Conservation (phyloP, 2,797 vertebrate genomes). For the Chanos chanos region DNA sequence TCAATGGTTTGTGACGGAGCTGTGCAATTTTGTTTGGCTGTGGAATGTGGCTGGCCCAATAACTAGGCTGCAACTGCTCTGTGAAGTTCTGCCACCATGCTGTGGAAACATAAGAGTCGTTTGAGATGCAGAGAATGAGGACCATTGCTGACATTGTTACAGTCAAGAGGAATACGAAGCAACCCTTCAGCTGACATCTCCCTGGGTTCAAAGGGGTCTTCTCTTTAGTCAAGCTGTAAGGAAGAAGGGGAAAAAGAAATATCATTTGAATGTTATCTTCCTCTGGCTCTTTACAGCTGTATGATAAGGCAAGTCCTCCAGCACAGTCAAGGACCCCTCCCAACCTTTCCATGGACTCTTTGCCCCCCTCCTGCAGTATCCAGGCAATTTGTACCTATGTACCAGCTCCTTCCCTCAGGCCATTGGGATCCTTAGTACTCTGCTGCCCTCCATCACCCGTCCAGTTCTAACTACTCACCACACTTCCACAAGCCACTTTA, state of each 20-base stretch:
- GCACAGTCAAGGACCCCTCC: too few relatives aligned
- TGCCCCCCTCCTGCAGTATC: too few relatives aligned
- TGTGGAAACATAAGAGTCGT: background rate
- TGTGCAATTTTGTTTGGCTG: background rate
- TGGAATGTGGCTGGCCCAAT: background rate
- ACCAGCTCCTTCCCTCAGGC: too few relatives aligned
- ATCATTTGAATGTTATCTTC: background rate
- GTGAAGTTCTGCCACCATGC: background rate
- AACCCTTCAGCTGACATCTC: constrained; percentile 4
- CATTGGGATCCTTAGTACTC: too few relatives aligned
- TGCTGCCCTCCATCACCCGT: too few relatives aligned
- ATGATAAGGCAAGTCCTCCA: too few relatives aligned
- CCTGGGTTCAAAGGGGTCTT: background rate
- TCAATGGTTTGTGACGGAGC: background rate
- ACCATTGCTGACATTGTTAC: background rate
- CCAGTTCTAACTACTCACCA: too few relatives aligned
- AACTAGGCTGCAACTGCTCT: background rate
- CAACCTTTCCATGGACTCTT: too few relatives aligned
- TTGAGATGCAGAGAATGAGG: background rate
- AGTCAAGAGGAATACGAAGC: constrained; percentile 16
- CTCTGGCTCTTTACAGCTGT: too few relatives aligned
- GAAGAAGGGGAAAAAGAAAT: background rate
- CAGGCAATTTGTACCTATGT: too few relatives aligned
- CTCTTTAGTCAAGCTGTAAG: background rate
- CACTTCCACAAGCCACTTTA: too few relatives aligned